Conservation (phyloP, 1,140 invertebrate genomes). For the Nomia melanderi region DNA sequence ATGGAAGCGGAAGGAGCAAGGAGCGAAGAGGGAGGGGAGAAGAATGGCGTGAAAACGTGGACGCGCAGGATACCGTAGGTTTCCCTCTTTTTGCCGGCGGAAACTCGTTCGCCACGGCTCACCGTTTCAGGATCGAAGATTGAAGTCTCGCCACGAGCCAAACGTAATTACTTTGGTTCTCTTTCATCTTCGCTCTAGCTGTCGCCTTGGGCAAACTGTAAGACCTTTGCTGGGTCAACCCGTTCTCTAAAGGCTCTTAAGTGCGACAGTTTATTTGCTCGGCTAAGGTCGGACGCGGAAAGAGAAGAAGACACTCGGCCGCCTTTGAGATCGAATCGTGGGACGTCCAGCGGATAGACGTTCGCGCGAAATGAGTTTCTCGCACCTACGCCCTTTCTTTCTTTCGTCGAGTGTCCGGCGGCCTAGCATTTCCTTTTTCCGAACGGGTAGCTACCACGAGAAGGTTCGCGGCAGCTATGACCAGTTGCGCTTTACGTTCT, state of each 20-base stretch:
- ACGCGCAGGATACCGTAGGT: conserved; percentile 33
- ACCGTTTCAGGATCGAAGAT: conserved; percentile 61
- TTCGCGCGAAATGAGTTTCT: conserved; percentile 29
- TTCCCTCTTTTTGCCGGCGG: neutral
- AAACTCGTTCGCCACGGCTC: conserved; percentile 3
- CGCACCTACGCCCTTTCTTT: neutral
- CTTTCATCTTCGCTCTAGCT: conserved; percentile 70
- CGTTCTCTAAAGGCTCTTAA: conserved; percentile 55
- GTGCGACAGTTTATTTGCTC: conserved; percentile 64
- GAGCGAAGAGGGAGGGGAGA: neutral
- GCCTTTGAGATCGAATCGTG: conserved; percentile 37
- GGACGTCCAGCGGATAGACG: conserved; percentile 1
- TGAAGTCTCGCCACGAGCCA: conserved; percentile 63
- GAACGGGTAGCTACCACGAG: neutral
- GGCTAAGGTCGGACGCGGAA: conserved; percentile 22
- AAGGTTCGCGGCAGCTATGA: neutral
- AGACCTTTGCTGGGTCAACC: conserved; percentile 54
- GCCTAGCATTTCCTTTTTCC: no score
- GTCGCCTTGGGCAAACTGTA: conserved; percentile 61
- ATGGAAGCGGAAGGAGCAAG: neutral
- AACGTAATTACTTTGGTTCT: conserved; percentile 69
- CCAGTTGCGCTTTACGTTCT: no score
- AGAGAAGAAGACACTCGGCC: neutral
- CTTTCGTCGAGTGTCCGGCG: neutral
- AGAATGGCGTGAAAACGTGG: conserved; percentile 37